Percentiles rank a stretch among this genome's conserved stretches.
Evolutionary conservation across 37 sponge, comb jelly and placozoan species (phyloP).

Genomic region (Oscarella lobularis): DNA sequence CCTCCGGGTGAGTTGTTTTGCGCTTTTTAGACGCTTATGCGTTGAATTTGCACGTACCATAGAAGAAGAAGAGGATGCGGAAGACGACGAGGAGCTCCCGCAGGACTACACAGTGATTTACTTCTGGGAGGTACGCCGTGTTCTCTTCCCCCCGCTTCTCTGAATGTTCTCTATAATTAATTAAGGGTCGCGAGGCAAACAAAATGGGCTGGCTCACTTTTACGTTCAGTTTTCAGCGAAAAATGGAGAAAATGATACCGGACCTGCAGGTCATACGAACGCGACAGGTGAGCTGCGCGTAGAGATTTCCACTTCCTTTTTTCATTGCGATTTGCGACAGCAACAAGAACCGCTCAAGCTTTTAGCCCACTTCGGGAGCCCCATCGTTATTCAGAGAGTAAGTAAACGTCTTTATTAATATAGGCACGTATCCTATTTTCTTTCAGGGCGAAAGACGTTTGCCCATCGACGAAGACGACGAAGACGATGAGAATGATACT

Average conservation of each 20-base stretch:
- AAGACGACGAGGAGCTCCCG: constrained; percentile 39
- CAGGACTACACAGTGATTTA: constrained; percentile 68
- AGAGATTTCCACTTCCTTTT: too few species aligned
- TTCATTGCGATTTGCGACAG: too few species aligned
- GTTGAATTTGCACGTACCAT: background rate
- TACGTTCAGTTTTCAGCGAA: constrained; percentile 71
- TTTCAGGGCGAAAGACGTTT: background rate
- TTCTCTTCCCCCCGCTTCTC: background rate
- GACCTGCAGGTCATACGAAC: constrained; percentile 1
- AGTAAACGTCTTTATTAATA: background rate
- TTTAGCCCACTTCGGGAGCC: constrained; percentile 85
- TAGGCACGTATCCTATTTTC: background rate
- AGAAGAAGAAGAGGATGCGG: constrained; percentile 21
- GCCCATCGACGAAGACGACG: background rate
- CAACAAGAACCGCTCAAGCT: constrained; percentile 88
- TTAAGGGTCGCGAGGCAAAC: constrained; percentile 49
- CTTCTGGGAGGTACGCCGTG: constrained; percentile 86
- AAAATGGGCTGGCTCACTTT: constrained; percentile 96
- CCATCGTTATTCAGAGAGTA: constrained; percentile 84
- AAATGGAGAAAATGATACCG: constrained; percentile 41
- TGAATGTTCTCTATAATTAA: constrained; percentile 4
- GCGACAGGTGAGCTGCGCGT: constrained; percentile 4
- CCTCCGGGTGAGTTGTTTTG: background rate
- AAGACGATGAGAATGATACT: too few species aligned
- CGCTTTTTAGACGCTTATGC: background rate